Evolutionary conservation across 2,113 vertebrate species (phyloP), one percentile per base, ranked within the genome.

Genomic region (Albula goreensis): DNA sequence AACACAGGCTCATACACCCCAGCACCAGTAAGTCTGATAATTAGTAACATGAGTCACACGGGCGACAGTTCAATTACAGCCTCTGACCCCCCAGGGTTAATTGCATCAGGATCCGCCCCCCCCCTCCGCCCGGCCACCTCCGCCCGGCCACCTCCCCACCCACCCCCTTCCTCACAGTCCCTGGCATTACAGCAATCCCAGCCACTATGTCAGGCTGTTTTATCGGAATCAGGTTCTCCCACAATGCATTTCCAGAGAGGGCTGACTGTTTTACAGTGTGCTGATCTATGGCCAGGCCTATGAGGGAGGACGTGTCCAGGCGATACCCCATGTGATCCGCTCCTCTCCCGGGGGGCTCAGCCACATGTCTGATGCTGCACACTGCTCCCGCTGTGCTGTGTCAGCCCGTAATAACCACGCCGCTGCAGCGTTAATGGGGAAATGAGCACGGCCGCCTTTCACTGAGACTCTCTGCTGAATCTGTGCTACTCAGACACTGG

Each of bases 51-150:
- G 70, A 74, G 70, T 74, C 70, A 74, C 70, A 11, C 70, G 6
- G 31, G n/a, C n/a, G 70, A 74, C 70, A 74, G 70, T 25, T 74
- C 70, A 74, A 74, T 74, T 74, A 74, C 70, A 74, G 70, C 70
- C 70, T 74, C 70, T 74, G 70, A 74, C n/a, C 70, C 70, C 70
- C n/a, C 8, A 4, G 63, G 63, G 63, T 70, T 70, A 70, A 70
- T 70, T 70, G 13, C 63, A 70, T 70, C 63, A 70, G 70, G 17
- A 22, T 8, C n/a, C n/a, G 22, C 70, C n/a, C 22, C n/a, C 6
- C 6, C 22, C 70, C 70, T 5, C 8, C 0, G 4, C 8, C 17
- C 0, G 4, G 1, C 17, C 70, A 22, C 63, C 53, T n/a, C 31
- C 1, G 31, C 31, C 31, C 31, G 31, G 31, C 31, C 31, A 41